phyloP scores from a whole-genome alignment of 2,888 invertebrate species.

The Entomobrya multifasciata region DNA sequence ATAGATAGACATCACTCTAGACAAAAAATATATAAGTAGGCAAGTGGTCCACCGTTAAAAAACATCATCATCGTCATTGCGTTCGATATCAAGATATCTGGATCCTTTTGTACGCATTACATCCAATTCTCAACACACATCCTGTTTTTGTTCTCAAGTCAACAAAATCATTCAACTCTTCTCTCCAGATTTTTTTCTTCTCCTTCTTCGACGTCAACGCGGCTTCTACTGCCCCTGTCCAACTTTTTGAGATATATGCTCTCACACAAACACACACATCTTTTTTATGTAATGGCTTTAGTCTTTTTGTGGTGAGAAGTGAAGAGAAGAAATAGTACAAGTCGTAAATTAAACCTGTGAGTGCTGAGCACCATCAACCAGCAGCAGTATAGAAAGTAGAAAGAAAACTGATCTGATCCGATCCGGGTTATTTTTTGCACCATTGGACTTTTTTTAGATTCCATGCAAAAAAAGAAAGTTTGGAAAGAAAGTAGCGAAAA shows the following conservation, averaged over 20 bases:
- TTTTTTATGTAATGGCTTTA: neutral
- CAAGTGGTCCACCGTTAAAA: conserved; percentile 43
- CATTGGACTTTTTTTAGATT: conserved; percentile 34
- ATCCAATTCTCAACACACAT: no score
- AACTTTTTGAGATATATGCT: conserved; percentile 64
- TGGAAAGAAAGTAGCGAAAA: neutral
- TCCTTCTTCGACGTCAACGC: no score
- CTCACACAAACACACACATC: no score
- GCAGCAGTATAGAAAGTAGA: conserved; percentile 44
- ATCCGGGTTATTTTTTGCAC: conserved; percentile 42
- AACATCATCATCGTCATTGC: conserved; percentile 14
- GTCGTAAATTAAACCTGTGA: conserved; percentile 70
- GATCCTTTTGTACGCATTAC: neutral
- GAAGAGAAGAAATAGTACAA: conserved; percentile 49
- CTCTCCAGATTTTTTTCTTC: no score
- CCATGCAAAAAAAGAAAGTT: conserved; percentile 7
- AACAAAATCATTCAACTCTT: conserved; percentile 33
- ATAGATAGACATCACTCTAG: conserved; percentile 19
- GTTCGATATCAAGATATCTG: no score
- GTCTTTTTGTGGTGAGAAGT: neutral
- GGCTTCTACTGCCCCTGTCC: no score
- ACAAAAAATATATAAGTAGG: conserved; percentile 45
- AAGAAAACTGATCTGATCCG: no score
- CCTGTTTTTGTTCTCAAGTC: conserved; percentile 32
- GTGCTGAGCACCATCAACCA: no score